Evolutionary conservation across 2,797 vertebrate genomes (phyloP), one percentile per base, ranked within the genome.

Genomic region (Sylvia borin): DNA sequence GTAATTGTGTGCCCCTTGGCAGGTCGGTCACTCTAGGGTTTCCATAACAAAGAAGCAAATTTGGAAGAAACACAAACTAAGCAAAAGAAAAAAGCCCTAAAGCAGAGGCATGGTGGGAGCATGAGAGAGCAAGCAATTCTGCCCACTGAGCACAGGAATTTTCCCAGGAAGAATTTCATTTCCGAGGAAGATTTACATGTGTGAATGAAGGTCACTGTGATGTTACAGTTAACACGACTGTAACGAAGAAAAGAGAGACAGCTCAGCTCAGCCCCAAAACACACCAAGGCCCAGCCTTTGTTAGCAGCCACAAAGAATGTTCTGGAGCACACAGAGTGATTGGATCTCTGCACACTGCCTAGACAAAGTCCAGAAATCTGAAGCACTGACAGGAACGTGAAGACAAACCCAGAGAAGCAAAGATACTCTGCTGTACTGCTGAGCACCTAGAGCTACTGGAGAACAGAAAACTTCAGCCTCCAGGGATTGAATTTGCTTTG

Each of bases 71-170:
- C 36, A 72, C 53, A 88, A 72, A 75, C 71, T 54, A 73, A 74
- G 50, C 54, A 78, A 55, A 85, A 77, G 40, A 34, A 89, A 89
- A 45, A 86, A 5, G 7, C 53, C 50, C 40, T 55, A 53, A 64
- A 75, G 70, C 40, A 87, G 48, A 1, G 1, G 57, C 34, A 61
- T 5, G 50, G 17, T 32, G 11, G 32, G 48, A 90, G 15, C 1
- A 0, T 0, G 5, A 53, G 48, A 71, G 32, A 36, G 10, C 0
- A 4, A 80, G 47, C 20, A 10, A 9, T 31, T 15, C 14, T 42
- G 24, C 26, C 50, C 29, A n/a, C 19, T 22, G 32, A 32, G 14
- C 18, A 36, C 36, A 61, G 20, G 16, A 2, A 2, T 32, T 71
- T 57, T 26, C 67, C 58, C 51, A 78, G 53, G 42, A 88, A 78